Percentiles rank a stretch among this genome's conserved stretches.
These are phyloP conservation scores for Quadriops clusia DNA, from an alignment of 2,888 invertebrate genomes.

Conservation along the genomic window DNA sequence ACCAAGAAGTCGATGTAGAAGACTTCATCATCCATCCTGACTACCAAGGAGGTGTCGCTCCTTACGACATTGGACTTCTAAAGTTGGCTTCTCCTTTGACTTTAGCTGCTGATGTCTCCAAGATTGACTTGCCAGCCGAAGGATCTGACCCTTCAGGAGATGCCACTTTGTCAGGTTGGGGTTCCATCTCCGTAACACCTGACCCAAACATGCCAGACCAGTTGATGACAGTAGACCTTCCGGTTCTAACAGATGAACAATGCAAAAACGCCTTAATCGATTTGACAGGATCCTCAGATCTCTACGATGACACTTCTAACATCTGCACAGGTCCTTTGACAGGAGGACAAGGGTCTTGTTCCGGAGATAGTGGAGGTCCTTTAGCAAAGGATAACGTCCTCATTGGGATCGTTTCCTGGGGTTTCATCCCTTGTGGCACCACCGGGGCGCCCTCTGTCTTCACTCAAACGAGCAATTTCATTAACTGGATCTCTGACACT, in stretches of 20 bases:
- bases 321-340: slow-evolving; percentile 42
- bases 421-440: slow-evolving; percentile 40
- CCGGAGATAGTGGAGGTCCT: slow-evolving; percentile 47
- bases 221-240: slow-evolving; percentile 11
- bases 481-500: slow-evolving; percentile 34
- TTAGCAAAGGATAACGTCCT: slow-evolving; percentile 28
- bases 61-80: slow-evolving; percentile 42
- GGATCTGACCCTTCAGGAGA: slow-evolving; percentile 24
- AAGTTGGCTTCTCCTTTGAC: slow-evolving; percentile 29
- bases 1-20: too few relatives aligned
- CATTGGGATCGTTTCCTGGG: slow-evolving; percentile 45
- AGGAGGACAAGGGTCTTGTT: slow-evolving; percentile 41
- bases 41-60: slow-evolving; percentile 24
- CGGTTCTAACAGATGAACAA: slow-evolving; percentile 11
- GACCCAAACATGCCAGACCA: slow-evolving; percentile 12
- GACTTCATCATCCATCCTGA: too few relatives aligned
- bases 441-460: slow-evolving; percentile 42
- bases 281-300: slow-evolving; percentile 10
- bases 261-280: slow-evolving; percentile 10
- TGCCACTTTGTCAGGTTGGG: slow-evolving; percentile 39
- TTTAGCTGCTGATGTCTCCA: slow-evolving; percentile 26
- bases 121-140: slow-evolving; percentile 30
- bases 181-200: slow-evolving; percentile 24
- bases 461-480: slow-evolving; percentile 39
- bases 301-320: slow-evolving; percentile 27